Evolutionary conservation across 1,140 invertebrate species (phyloP).

Genomic region (Himalopsyche phryganea): DNA sequence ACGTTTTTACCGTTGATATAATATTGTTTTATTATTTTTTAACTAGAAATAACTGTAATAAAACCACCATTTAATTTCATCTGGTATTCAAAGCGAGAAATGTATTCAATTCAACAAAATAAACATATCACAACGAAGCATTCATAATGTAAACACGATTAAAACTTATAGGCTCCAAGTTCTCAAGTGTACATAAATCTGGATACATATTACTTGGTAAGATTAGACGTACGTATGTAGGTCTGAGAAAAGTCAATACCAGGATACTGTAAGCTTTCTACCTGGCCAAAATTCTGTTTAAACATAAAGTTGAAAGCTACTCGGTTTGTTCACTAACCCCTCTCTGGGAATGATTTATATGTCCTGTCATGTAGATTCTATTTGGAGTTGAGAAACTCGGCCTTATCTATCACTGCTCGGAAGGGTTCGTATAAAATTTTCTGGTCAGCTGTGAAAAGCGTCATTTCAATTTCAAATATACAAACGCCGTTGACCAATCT

Average conservation of each 20-base stretch:
- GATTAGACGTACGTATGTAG: too few relatives aligned
- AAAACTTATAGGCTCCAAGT: too few relatives aligned
- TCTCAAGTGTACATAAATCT: too few relatives aligned
- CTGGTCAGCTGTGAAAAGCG: constrained; percentile 15
- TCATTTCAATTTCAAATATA: constrained; percentile 23
- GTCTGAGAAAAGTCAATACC: background rate
- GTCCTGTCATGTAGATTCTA: constrained; percentile 30
- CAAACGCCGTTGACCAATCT: background rate
- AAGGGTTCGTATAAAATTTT: constrained; percentile 13
- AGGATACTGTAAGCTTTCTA: background rate
- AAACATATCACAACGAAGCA: too few relatives aligned
- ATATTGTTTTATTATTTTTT: too few relatives aligned
- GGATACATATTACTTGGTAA: too few relatives aligned
- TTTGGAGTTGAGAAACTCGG: constrained; percentile 3
- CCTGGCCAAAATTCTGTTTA: background rate
- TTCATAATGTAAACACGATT: too few relatives aligned
- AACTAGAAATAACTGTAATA: too few relatives aligned
- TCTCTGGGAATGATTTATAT: constrained; percentile 29
- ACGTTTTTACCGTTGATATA: too few relatives aligned
- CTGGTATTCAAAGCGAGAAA: too few relatives aligned
- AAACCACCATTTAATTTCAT: too few relatives aligned
- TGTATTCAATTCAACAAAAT: too few relatives aligned
- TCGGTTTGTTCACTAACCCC: constrained; percentile 10
- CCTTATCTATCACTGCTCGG: background rate
- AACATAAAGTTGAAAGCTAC: constrained; percentile 16